Conservation (phyloP, 1,140 invertebrate species). For the Cherax destructor region DNA sequence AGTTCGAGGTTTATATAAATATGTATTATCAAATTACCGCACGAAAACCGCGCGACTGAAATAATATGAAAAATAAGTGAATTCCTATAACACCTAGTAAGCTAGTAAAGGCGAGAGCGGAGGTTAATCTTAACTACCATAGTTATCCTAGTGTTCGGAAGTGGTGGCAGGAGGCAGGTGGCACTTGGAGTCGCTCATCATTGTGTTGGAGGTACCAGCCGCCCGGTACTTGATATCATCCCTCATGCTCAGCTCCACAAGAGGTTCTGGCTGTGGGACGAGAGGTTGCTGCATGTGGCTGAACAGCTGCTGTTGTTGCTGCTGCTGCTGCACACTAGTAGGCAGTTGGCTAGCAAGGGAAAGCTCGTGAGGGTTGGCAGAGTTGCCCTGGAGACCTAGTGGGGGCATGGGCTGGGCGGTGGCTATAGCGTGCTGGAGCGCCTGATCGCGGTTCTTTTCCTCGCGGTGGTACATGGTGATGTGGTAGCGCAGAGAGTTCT, state of each 20-base stretch:
- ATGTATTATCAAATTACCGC: too few relatives aligned
- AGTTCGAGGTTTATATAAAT: too few relatives aligned
- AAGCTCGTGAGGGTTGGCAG: not conserved
- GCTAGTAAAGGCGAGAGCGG: not conserved
- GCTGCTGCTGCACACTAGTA: not conserved
- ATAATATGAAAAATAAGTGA: too few relatives aligned
- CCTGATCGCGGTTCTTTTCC: conserved; percentile 77
- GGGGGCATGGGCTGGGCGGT: conserved; percentile 49
- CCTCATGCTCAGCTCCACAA: not conserved
- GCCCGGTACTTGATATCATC: conserved; percentile 13
- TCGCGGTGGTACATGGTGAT: conserved; percentile 87
- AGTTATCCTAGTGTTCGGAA: not conserved
- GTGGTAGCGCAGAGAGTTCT: conserved; percentile 92
- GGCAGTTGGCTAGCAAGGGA: not conserved
- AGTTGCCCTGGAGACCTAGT: not conserved
- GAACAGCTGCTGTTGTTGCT: conserved; percentile 19
- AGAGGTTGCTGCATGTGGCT: conserved; percentile 25
- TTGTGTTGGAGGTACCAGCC: not conserved
- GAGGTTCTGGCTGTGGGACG: conserved; percentile 7
- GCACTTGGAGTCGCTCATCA: conserved; percentile 5
- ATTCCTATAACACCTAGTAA: too few relatives aligned
- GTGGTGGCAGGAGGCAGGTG: conserved; percentile 2
- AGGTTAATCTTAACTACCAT: not conserved
- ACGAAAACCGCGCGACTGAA: too few relatives aligned
- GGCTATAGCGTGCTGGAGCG: conserved; percentile 61